These are phyloP conservation scores for Drosophila miranda DNA, from an alignment of 1,140 invertebrate species.

Conservation along the genomic window DNA sequence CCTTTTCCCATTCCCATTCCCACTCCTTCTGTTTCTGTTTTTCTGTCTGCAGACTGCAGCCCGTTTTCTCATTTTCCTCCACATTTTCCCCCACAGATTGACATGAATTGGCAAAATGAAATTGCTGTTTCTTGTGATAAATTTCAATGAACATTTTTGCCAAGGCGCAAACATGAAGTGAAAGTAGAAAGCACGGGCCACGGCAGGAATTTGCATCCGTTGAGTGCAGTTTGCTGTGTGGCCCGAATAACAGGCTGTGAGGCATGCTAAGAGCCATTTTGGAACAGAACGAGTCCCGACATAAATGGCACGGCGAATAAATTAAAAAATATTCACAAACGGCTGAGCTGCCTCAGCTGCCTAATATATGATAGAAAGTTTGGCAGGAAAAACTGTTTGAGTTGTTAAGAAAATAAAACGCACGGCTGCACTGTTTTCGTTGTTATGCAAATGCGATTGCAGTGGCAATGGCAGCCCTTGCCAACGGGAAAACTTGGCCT, in stretches of 20 bases:
- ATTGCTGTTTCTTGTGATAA: slow-evolving; percentile 78
- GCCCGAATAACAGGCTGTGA: slow-evolving; percentile 22
- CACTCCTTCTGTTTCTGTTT: slow-evolving; percentile 5
- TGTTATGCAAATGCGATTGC: slow-evolving; percentile 46
- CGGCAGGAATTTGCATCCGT: slow-evolving; percentile 45
- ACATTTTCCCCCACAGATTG: slow-evolving; percentile 45
- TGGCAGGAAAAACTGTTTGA: slow-evolving; percentile 11
- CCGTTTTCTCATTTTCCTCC: background rate
- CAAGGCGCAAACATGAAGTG: slow-evolving; percentile 36
- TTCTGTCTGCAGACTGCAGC: slow-evolving; percentile 1
- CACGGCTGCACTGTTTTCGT: background rate
- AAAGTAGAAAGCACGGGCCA: slow-evolving; percentile 22
- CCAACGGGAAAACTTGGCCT: slow-evolving; percentile 11
- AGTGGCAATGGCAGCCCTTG: background rate
- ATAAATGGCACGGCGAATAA: slow-evolving; percentile 31
- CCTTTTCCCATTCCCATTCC: background rate
- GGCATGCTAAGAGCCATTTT: slow-evolving; percentile 27
- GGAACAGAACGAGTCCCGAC: slow-evolving; percentile 27
- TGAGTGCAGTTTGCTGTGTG: slow-evolving; percentile 62
- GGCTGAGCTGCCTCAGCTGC: background rate
- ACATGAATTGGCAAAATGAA: slow-evolving; percentile 74
- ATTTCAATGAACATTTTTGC: slow-evolving; percentile 69
- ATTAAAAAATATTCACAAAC: slow-evolving; percentile 8
- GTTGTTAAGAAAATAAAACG: slow-evolving; percentile 29
- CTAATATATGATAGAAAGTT: background rate